Evolutionary conservation across 2,113 vertebrate species (phyloP).

Genomic region (Brevimyrus niger): DNA sequence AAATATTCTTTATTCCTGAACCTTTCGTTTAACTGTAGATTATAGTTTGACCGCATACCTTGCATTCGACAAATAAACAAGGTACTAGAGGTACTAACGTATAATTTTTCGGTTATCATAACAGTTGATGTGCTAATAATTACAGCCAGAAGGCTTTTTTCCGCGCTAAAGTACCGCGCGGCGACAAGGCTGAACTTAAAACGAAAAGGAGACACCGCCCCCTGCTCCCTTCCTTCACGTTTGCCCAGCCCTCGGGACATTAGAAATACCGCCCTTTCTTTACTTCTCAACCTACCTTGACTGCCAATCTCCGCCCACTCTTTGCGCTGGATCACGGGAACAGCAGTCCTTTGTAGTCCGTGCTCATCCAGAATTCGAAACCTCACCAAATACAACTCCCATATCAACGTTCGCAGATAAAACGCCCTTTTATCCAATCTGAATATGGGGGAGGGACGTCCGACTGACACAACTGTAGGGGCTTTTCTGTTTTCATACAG

Average conservation of each 20-base stretch:
- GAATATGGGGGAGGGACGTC: conserved; percentile 67
- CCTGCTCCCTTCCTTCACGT: conserved; percentile 51
- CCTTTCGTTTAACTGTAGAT: not conserved
- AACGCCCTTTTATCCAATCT: conserved; percentile 57
- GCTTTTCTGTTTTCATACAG: conserved; percentile 28
- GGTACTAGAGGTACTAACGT: not conserved
- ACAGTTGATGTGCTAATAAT: not conserved
- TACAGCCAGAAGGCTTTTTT: not conserved
- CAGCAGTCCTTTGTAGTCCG: conserved; percentile 39
- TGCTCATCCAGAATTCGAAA: conserved; percentile 36
- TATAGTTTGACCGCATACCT: not conserved
- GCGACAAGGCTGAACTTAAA: not conserved
- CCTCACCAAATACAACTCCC: conserved; percentile 66
- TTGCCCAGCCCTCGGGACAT: conserved; percentile 60
- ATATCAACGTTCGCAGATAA: conserved; percentile 55
- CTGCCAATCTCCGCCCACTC: conserved; percentile 27
- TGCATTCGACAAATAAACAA: not conserved
- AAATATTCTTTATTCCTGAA: not conserved
- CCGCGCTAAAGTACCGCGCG: not conserved
- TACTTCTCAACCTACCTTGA: conserved; percentile 59
- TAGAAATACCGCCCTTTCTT: conserved; percentile 54
- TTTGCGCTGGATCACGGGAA: conserved; percentile 45
- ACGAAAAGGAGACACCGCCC: conserved; percentile 34
- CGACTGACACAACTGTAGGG: conserved; percentile 64
- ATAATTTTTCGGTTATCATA: not conserved